phyloP scores from a whole-genome alignment of 2,113 vertebrate species.

The Cranoglanis bouderius region DNA sequence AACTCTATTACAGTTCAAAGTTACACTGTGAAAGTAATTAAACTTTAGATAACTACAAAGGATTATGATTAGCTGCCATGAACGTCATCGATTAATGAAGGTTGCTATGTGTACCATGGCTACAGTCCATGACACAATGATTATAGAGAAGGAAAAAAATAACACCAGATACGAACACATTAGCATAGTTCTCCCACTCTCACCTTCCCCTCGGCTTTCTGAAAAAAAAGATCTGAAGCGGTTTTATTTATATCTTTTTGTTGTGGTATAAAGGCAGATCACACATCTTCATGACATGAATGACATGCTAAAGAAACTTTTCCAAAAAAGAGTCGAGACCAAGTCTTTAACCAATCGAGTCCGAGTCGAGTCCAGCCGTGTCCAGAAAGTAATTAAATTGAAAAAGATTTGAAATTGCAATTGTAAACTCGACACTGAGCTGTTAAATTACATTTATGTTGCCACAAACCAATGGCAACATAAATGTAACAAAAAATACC shows the following conservation, averaged over 20 bases:
- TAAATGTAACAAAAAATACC: too few relatives aligned
- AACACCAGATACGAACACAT: background rate
- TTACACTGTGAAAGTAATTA: background rate
- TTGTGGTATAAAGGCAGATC: background rate
- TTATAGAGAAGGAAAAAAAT: too few relatives aligned
- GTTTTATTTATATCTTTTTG: background rate
- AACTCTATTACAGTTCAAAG: background rate
- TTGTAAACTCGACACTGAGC: too few relatives aligned
- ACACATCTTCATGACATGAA: background rate
- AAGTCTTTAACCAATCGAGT: too few relatives aligned
- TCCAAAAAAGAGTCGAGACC: too few relatives aligned
- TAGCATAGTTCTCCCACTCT: background rate
- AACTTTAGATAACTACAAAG: background rate
- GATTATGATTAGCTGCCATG: slow-evolving; percentile 1
- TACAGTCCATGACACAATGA: background rate
- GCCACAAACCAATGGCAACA: too few relatives aligned
- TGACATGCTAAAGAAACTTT: slow-evolving; percentile 14
- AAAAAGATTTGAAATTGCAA: too few relatives aligned
- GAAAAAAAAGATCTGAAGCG: background rate
- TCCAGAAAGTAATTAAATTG: too few relatives aligned
- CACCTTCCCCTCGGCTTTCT: background rate
- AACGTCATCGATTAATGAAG: slow-evolving; percentile 4
- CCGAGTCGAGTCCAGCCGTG: too few relatives aligned
- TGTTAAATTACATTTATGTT: too few relatives aligned
- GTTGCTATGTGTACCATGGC: background rate